phyloP scores from a whole-genome alignment of 2,113 vertebrate genomes.

The Alces alces region DNA sequence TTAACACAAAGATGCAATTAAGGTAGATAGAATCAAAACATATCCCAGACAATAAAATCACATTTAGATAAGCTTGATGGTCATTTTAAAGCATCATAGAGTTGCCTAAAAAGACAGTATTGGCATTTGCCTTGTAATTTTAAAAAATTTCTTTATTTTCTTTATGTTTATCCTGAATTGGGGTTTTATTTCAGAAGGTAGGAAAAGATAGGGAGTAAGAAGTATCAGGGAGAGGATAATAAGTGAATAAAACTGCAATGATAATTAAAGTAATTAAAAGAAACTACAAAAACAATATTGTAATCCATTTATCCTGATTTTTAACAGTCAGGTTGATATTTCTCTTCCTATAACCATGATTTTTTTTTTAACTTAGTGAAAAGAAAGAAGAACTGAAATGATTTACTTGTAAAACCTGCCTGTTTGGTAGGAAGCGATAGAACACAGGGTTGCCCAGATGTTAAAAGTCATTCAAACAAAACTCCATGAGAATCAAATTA shows the following conservation, averaged over 20 bases:
- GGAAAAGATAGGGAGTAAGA: not conserved
- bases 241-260: not conserved
- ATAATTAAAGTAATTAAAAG: not conserved
- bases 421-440: not conserved
- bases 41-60: not conserved
- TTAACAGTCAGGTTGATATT: not conserved
- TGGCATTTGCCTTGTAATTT: not conserved
- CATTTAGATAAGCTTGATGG: not conserved
- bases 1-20: not conserved
- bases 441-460: not conserved
- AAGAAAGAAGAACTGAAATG: not conserved
- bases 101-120: not conserved
- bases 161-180: not conserved
- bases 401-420: not conserved
- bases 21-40: not conserved
- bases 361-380: not conserved
- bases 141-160: not conserved
- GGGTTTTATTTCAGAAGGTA: not conserved
- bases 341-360: not conserved
- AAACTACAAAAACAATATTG: not conserved
- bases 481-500: slow-evolving; percentile 40
- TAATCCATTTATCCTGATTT: not conserved
- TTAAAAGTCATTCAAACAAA: slow-evolving; percentile 43
- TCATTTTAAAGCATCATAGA: not conserved
- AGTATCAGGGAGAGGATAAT: not conserved